Conservation (phyloP, 2,113 vertebrate species). For the Pachycephala philippinensis region DNA sequence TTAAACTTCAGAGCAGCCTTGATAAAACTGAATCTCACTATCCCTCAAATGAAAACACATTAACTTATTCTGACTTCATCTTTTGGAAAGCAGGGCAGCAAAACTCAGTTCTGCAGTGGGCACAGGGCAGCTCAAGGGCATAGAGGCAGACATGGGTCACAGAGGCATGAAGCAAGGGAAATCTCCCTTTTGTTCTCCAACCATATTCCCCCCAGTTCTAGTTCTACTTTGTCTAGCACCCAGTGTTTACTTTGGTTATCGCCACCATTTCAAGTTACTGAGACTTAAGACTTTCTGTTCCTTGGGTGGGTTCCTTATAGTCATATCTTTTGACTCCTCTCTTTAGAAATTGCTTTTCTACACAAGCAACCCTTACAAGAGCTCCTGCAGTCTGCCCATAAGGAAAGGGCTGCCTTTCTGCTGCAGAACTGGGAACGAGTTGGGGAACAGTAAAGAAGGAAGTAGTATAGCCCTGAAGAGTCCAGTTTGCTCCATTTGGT, state of each 20-base stretch:
- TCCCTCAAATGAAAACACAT: background rate
- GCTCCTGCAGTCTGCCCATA: accelerated
- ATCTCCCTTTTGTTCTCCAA: background rate
- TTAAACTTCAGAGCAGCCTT: background rate
- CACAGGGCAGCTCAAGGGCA: background rate
- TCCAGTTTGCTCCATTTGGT: background rate
- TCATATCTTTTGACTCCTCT: background rate
- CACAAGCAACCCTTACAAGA: background rate
- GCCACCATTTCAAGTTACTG: background rate
- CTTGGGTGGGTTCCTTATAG: background rate
- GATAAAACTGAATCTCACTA: background rate
- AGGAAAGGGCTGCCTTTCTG: background rate
- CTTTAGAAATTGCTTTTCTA: background rate
- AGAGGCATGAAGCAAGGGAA: background rate
- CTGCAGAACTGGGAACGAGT: background rate
- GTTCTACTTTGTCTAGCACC: background rate
- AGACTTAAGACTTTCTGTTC: background rate
- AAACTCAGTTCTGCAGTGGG: background rate
- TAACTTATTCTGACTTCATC: conserved; percentile 25
- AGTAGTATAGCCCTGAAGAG: background rate
- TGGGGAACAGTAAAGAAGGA: background rate
- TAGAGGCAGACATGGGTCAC: background rate
- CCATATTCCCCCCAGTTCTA: background rate
- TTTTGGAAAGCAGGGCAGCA: background rate
- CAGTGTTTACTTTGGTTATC: background rate